Evolutionary conservation across 1,140 invertebrate species (phyloP), one percentile per base, ranked within the genome.

Genomic region (Drosophila mayri): DNA sequence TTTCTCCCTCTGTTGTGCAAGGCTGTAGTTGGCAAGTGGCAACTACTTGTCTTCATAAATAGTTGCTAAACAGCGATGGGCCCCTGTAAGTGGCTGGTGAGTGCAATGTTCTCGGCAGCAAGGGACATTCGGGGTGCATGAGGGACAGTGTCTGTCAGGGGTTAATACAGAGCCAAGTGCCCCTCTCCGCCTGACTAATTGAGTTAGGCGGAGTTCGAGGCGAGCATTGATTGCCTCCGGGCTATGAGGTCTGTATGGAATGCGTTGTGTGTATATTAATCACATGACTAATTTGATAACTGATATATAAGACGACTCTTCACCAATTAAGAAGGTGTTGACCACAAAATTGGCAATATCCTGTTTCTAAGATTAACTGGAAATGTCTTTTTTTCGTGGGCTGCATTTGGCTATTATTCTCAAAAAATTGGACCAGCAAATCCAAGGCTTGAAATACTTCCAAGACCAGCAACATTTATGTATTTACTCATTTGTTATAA

Each of bases 141-240:
- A 41, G 47, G 10, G 30, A 49, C 40, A 18, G 37, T n/a, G 38
- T 12, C 62, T 35, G 55, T 35, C 62, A 47, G 30, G 50, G 65
- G 58, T 79, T 66, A 84, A 79, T 76, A 60, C 67, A 35, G 46
- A 66, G 73, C 47, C 52, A 74, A 76, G 58, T 61, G 71, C 40
- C 28, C 43, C 40, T 32, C 61, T 58, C 82, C 49, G 49, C 41
- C 57, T 76, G 71, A 79, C 87, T 86, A 83, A 83, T 88, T 65
- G 66, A 68, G 54, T 79, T 57, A 64, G 63, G 37, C 37, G 37
- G 47, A 46, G 25, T 47, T 47, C 18, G n/a, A 43, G 60, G 49
- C 46, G 22, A 32, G 18, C 71, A 44, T 41, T 37, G 54, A 50
- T 65, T 43, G 30, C 32, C 22, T 35, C 32, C 25, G 43, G 11